Base-by-base conservation (phyloP, 1,140 invertebrate species). In the Zaprionus vittiger region DNA sequence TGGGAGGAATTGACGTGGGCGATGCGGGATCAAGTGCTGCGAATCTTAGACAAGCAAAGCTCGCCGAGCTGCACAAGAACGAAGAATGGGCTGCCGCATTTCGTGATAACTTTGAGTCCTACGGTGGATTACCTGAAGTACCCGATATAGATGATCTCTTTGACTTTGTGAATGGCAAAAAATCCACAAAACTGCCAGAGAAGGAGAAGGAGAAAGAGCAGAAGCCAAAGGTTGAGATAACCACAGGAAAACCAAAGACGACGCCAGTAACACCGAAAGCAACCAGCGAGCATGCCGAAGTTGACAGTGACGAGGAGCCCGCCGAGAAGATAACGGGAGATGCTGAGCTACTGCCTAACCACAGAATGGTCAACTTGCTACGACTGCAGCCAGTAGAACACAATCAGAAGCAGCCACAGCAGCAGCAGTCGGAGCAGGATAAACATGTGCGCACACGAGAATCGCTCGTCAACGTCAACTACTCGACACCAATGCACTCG, bases 61-160 rank as follows among this genome's bases (percentile, higher is more conserved):
- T 91, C 47, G 65, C 56, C 24, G 73, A 79, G 37, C 62, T 92
- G 60, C 84, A 91, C 66, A 86, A 91, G 49, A 75, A 85, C 78
- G 84, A 89, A 56, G 87, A 92, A 24, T 92, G 91, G 91, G 87
- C 84, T 5, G 86, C 65, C 26, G 81, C 79, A 11, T 92, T 92
- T 73, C 80, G 91, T 17, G 91, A 92, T 73, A 92, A 92, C 62
- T 92, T 92, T 59, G 87, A 92, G 37, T 74, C 75, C 4, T 92
- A 91, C 34, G 91, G 91, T 22, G 54, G 63, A 11, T 68, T 92
- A 57, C 91, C 91, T 14, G 91, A 92, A 67, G 91, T 92, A 12
- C 91, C 91, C 4, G 91, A 92, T 54, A 91, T 92, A 34, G 91
- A 92, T 57, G 91, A 92, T 64, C 80, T 92, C 5, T 92, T 92